Evolutionary conservation across 2,113 vertebrate species (phyloP).

Genomic region (Toxostoma redivivum): DNA sequence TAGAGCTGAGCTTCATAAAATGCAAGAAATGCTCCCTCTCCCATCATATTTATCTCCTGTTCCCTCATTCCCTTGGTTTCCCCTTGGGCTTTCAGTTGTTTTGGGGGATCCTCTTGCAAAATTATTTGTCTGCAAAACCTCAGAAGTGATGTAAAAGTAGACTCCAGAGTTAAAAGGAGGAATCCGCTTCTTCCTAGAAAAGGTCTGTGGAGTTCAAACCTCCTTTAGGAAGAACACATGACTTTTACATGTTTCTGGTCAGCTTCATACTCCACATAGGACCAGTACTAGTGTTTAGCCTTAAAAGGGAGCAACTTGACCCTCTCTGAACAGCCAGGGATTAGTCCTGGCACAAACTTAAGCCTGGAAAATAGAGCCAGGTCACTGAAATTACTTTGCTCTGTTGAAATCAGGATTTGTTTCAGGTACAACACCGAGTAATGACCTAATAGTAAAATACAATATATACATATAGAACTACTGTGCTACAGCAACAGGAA

Average conservation of each 20-base stretch:
- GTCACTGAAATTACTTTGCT: background rate
- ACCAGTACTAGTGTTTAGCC: background rate
- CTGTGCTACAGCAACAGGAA: background rate
- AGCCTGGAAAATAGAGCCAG: background rate
- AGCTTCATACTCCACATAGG: background rate
- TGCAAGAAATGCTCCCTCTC: background rate
- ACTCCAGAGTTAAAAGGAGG: background rate
- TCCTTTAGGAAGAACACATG: background rate
- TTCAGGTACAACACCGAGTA: background rate
- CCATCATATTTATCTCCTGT: background rate
- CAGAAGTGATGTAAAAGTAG: background rate
- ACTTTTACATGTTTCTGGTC: background rate
- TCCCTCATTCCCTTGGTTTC: background rate
- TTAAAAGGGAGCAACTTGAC: background rate
- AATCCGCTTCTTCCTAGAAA: background rate
- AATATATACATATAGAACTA: background rate
- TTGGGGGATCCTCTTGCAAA: background rate
- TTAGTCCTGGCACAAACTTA: background rate
- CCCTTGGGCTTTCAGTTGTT: background rate
- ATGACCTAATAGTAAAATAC: background rate
- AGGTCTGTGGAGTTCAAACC: background rate
- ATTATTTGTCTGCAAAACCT: background rate
- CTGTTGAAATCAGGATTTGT: background rate
- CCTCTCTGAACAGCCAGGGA: background rate
- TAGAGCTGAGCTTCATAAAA: background rate